These are phyloP conservation scores for Gymnoscopelus microlampas DNA, from an alignment of 2,797 vertebrate genomes.

Conservation along the genomic window DNA sequence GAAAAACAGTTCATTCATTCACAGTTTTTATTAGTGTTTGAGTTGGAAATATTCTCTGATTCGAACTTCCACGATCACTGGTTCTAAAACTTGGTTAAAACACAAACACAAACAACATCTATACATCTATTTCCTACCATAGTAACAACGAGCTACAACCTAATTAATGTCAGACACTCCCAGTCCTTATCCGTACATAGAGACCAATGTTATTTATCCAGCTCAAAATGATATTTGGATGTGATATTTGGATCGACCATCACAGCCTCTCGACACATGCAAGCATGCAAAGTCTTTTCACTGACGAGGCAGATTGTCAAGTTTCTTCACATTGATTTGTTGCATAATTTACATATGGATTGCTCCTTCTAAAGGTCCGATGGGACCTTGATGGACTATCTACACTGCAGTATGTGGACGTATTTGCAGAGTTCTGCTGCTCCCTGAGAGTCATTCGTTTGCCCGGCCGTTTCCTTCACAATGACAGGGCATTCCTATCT, in stretches of 20 bases:
- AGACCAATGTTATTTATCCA: no score
- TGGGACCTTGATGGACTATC: slow-evolving; percentile 49
- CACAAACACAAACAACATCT: no score
- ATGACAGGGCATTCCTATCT: slow-evolving; percentile 58
- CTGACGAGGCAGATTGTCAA: slow-evolving; percentile 49
- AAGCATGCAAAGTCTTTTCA: slow-evolving; percentile 41
- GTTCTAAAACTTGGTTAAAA: no score
- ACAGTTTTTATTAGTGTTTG: no score
- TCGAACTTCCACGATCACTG: no score
- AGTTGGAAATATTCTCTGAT: no score
- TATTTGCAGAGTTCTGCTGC: slow-evolving; percentile 40
- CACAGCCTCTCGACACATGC: slow-evolving; percentile 19
- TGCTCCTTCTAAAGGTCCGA: slow-evolving; percentile 48
- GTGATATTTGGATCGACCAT: slow-evolving; percentile 26
- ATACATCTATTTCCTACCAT: no score
- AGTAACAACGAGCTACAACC: neutral
- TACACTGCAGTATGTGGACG: slow-evolving; percentile 21
- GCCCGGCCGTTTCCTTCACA: slow-evolving; percentile 25
- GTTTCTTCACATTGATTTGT: slow-evolving; percentile 70
- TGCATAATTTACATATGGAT: slow-evolving; percentile 69
- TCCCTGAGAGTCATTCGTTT: slow-evolving; percentile 31
- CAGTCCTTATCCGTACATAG: no score
- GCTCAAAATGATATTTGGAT: slow-evolving; percentile 4
- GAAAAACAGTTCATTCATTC: no score
- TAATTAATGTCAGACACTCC: neutral